Conservation (phyloP, 2,797 vertebrate genomes). For the Coccyzus lansbergi region DNA sequence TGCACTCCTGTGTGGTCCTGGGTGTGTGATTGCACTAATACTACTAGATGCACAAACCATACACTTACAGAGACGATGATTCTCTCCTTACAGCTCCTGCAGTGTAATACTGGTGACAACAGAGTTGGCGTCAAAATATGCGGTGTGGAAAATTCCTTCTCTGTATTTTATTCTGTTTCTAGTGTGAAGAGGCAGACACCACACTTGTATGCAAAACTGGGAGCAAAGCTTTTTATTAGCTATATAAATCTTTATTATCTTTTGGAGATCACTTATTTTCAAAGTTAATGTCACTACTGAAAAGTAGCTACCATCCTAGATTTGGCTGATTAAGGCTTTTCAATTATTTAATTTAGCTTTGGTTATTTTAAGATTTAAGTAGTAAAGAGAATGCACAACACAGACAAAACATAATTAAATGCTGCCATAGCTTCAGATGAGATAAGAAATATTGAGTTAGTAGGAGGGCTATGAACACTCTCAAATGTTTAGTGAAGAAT, state of each 20-base stretch:
- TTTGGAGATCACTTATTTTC: background rate
- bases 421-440: background rate
- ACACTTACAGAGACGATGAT: fast-evolving
- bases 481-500: background rate
- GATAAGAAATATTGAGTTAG: background rate
- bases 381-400: background rate
- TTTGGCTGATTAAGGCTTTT: conserved; percentile 16
- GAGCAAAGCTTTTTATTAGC: background rate
- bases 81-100: background rate
- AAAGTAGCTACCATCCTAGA: background rate
- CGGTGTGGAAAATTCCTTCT: background rate
- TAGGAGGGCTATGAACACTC: background rate
- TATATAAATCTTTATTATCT: background rate
- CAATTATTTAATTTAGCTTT: background rate
- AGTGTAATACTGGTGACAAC: background rate
- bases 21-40: background rate
- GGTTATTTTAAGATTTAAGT: conserved; percentile 11
- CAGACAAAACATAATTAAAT: conserved; percentile 11
- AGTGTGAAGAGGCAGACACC: background rate
- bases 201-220: background rate
- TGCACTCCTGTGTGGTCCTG: too few relatives aligned
- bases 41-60: background rate
- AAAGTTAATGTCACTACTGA: background rate
- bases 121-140: background rate
- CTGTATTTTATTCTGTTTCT: background rate